These are phyloP conservation scores for Peromyscus californicus DNA, from an alignment of 2,113 vertebrate species.

Conservation along the genomic window DNA sequence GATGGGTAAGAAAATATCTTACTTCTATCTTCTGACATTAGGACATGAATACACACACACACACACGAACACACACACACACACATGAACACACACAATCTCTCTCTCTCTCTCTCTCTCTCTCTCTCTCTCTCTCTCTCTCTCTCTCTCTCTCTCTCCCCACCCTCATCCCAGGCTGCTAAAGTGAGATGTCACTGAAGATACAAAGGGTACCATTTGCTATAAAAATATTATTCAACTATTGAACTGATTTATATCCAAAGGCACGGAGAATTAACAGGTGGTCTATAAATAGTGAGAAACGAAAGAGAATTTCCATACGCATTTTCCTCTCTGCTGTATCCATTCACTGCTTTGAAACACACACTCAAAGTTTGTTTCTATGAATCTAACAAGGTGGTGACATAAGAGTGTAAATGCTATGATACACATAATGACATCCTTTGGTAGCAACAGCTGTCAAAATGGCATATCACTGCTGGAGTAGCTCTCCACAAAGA, in stretches of 20 bases:
- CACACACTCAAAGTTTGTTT: conserved; percentile 35
- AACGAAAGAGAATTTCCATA: conserved; percentile 19
- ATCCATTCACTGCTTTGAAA: conserved; percentile 47
- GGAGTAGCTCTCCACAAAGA: conserved; percentile 33
- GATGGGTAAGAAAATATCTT: neutral
- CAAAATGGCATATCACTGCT: conserved; percentile 23
- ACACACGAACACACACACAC: neutral
- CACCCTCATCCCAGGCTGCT: neutral
- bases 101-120: too few species aligned
- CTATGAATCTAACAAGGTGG: conserved; percentile 60
- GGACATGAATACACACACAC: neutral
- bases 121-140: too few species aligned
- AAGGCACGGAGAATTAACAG: conserved; percentile 28
- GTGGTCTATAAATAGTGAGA: conserved; percentile 14
- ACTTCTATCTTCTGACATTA: neutral
- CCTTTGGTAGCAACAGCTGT: conserved; percentile 54
- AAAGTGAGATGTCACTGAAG: neutral
- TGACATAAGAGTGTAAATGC: conserved; percentile 27
- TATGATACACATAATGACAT: conserved; percentile 54
- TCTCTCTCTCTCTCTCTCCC: neutral
- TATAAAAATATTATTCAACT: conserved; percentile 15
- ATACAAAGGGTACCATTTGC: neutral
- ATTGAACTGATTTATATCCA: neutral
- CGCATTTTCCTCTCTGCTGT: conserved; percentile 48
- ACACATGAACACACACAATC: neutral